Base-by-base conservation (phyloP, 1,140 invertebrate genomes). In the Pseudobourletiella spinata region DNA sequence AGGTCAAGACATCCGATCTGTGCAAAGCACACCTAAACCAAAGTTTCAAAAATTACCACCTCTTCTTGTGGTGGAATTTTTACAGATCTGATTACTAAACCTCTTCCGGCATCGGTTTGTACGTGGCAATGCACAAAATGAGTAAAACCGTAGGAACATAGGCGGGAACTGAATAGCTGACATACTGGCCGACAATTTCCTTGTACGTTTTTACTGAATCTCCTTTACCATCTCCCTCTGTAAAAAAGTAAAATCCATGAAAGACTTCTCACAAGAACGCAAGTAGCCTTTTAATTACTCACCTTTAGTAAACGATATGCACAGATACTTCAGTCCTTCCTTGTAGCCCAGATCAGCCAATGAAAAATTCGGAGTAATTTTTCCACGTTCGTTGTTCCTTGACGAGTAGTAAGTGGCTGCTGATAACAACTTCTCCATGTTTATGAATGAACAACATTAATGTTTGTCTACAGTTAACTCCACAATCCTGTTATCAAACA, bases 1-100 rank as follows among this genome's bases (percentile, higher is more conserved):
- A 57, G 24, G 15, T 28, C 32, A 24, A 63, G 51, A 25, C 61
- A 63, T 15, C 61, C 61, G 2, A 63, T 50, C 24, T 46, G 61
- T 4, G 50, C 43, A 39, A 48, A 63, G 22, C 61, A 63, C 8
- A 63, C 54, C 61, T 63, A 28, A 4, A 52, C 18, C 1, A 28
- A 28, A n/a, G n/a, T n/a, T n/a, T n/a, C n/a, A 2, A 51, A 11
- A 60, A 52, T 43, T 43, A 48, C 22, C 4, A 14, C n/a, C 8
- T 22, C 30, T 54, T 2, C 14, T 54, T 25, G 16, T 11, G 11
- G 15, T 57, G 15, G 16, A 55, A 18, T 50, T 14, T 50, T 14
- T 29, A 24, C 11, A 54, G 14, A 54, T 14, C 39, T n/a, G n/a
- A n/a, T n/a, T n/a, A n/a, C n/a, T n/a, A 2, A 39, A 59, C 57